Conservation (phyloP, 2,113 vertebrate species). For the Erinaceus europaeus region DNA sequence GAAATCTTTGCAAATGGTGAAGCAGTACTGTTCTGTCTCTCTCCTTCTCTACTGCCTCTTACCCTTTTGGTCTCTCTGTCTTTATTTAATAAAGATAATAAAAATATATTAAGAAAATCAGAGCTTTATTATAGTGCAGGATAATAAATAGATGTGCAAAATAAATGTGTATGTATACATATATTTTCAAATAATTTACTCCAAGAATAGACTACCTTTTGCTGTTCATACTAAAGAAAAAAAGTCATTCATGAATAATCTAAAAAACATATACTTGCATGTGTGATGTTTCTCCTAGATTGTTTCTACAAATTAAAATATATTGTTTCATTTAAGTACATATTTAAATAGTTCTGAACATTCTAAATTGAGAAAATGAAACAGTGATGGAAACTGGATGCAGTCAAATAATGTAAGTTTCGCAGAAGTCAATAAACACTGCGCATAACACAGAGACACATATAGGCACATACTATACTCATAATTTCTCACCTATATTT, state of each 20-base stretch:
- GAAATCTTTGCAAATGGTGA: no score
- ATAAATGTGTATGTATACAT: neutral
- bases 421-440: neutral
- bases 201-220: neutral
- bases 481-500: neutral
- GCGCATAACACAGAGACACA: neutral
- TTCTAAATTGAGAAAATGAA: neutral
- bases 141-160: conserved; percentile 23
- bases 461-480: neutral
- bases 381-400: neutral
- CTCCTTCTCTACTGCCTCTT: no score
- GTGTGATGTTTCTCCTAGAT: neutral
- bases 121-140: neutral
- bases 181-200: neutral
- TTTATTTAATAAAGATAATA: no score
- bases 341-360: neutral
- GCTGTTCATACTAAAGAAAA: neutral
- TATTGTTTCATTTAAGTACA: neutral
- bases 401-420: neutral
- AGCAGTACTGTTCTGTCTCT: no score
- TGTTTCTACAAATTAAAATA: neutral
- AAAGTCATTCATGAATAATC: neutral
- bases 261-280: neutral
- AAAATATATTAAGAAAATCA: neutral
- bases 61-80: no score